Conservation (phyloP, 2,888 invertebrate genomes). For the Xylophagus ater region DNA sequence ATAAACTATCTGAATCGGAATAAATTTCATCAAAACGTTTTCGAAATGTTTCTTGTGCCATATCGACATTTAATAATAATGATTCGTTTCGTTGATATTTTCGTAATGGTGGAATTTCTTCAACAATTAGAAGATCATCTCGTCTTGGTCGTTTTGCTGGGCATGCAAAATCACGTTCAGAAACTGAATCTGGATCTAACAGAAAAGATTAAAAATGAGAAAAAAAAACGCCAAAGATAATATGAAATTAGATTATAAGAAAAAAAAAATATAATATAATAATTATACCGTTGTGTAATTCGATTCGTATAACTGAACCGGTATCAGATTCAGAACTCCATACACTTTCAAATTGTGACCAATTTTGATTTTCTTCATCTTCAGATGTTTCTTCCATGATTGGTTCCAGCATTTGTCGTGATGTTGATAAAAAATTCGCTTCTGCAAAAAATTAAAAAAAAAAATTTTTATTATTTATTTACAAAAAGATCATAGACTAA, state of each 20-base stretch:
- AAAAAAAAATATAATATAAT: neutral
- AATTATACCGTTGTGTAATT: slow-evolving; percentile 37
- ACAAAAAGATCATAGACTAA: neutral
- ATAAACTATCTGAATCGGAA: slow-evolving; percentile 38
- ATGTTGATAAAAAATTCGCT: slow-evolving; percentile 33
- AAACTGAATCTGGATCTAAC: slow-evolving; percentile 39
- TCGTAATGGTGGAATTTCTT: slow-evolving; percentile 16
- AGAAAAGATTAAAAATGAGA: too few relatives aligned
- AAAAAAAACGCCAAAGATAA: neutral
- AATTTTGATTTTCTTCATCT: slow-evolving; percentile 44
- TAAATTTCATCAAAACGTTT: slow-evolving; percentile 35
- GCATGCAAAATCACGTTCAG: slow-evolving; percentile 63
- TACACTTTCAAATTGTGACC: slow-evolving; percentile 30
- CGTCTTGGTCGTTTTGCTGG: slow-evolving; percentile 62
- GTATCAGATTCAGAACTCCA: slow-evolving; percentile 63
- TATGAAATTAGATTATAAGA: neutral
- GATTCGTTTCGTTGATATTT: slow-evolving; percentile 21
- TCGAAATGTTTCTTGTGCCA: slow-evolving; percentile 16
- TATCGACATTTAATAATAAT: slow-evolving; percentile 11
- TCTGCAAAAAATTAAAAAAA: slow-evolving; percentile 22
- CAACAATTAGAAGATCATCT: slow-evolving; percentile 35
- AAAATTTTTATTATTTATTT: neutral
- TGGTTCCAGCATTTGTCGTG: slow-evolving; percentile 55
- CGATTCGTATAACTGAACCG: slow-evolving; percentile 67
- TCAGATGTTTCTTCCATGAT: slow-evolving; percentile 84